phyloP scores from a whole-genome alignment of 2,113 vertebrate genomes.

The Phoxinus phoxinus region DNA sequence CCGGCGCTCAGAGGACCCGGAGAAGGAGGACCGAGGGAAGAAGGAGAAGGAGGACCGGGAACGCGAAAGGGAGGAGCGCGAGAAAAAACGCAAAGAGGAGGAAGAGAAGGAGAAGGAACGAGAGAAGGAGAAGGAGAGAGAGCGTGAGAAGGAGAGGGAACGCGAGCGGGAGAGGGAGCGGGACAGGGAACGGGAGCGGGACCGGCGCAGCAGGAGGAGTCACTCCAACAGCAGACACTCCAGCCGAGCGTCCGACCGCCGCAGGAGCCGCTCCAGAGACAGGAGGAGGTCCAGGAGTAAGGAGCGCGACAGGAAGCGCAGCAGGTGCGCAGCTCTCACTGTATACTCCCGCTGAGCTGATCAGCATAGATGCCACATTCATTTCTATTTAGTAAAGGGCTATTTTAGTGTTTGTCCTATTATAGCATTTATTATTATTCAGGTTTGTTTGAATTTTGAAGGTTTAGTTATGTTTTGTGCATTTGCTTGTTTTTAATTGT shows the following conservation, averaged over 20 bases:
- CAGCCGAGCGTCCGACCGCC: constrained; percentile 90
- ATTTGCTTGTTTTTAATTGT: too few species aligned
- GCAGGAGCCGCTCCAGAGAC: constrained; percentile 91
- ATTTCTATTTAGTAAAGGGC: background rate
- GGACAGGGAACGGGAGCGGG: constrained; percentile 82
- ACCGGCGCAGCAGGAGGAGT: constrained; percentile 87
- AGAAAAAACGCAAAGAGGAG: constrained; percentile 81
- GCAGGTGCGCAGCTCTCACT: constrained; percentile 79
- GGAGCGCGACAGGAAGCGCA: constrained; percentile 87
- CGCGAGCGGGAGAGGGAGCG: constrained; percentile 80
- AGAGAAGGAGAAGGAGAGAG: constrained; percentile 82
- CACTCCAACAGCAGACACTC: constrained; percentile 92
- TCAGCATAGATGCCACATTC: background rate
- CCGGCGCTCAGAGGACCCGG: constrained; percentile 77
- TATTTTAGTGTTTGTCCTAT: background rate
- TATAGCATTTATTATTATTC: background rate
- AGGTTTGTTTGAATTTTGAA: too few species aligned
- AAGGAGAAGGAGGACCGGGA: constrained; percentile 83
- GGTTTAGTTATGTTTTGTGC: too few species aligned
- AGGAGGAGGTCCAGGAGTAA: constrained; percentile 93
- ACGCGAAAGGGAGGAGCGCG: constrained; percentile 77
- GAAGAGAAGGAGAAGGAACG: constrained; percentile 80
- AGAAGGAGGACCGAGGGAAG: constrained; percentile 77
- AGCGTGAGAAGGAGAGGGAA: constrained; percentile 83
- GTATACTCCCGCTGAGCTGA: background rate